phyloP scores from a whole-genome alignment of 2,888 invertebrate species.

The Volucella bombylans region DNA sequence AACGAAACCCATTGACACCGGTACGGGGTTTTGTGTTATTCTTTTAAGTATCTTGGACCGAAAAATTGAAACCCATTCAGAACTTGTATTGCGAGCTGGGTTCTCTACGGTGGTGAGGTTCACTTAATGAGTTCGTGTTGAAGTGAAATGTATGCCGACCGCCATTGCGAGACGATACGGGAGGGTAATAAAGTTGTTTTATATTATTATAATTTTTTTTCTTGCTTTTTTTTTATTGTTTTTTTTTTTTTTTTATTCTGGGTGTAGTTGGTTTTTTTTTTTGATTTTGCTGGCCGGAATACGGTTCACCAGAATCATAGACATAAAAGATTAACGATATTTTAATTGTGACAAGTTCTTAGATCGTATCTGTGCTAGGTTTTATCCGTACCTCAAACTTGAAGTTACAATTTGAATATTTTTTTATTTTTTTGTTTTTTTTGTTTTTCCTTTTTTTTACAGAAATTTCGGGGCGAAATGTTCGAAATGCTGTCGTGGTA shows the following conservation, averaged over 20 bases:
- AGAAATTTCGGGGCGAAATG: constrained; percentile 98
- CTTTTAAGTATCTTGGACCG: constrained; percentile 66
- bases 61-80: constrained; percentile 71
- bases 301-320: constrained; percentile 38
- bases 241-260: constrained; percentile 4
- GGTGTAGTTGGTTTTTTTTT: constrained; percentile 6
- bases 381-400: constrained; percentile 23
- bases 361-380: constrained; percentile 39
- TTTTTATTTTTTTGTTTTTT: constrained; percentile 6
- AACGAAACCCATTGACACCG: constrained; percentile 65
- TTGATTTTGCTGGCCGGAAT: constrained; percentile 33
- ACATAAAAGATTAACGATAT: constrained; percentile 55
- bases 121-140: constrained; percentile 64
- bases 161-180: constrained; percentile 39
- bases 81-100: constrained; percentile 54
- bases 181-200: constrained; percentile 61
- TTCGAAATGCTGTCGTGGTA: constrained; percentile 95
- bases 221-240: constrained; percentile 30
- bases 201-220: constrained; percentile 49
- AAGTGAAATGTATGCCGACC: constrained; percentile 49
- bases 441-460: constrained; percentile 79
- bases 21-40: constrained; percentile 45
- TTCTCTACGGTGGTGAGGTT: constrained; percentile 53
- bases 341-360: constrained; percentile 57
- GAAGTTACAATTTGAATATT: constrained; percentile 44